Evolutionary conservation across 2,113 vertebrate species (phyloP).

Genomic region (Heterocephalus glaber): DNA sequence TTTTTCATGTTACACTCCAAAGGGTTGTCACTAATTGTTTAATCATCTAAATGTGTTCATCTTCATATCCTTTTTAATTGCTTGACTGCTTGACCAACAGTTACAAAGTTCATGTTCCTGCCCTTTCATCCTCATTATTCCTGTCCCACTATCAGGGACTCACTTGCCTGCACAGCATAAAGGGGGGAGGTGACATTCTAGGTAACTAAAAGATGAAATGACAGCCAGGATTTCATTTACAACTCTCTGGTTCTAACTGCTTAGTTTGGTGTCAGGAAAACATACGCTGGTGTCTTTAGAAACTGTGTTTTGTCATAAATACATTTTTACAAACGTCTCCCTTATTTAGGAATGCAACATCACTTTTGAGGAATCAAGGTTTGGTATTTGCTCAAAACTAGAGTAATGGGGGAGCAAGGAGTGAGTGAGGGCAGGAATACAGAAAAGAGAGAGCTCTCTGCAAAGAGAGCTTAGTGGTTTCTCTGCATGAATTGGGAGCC

Average conservation of each 20-base stretch:
- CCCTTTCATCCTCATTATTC: not conserved
- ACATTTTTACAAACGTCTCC: not conserved
- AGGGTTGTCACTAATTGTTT: not conserved
- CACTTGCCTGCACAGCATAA: not conserved
- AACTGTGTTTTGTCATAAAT: not conserved
- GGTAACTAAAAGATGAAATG: not conserved
- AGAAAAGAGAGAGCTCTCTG: not conserved
- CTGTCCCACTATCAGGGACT: not conserved
- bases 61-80: not conserved
- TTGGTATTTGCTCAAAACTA: not conserved
- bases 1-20: not conserved
- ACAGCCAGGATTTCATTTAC: not conserved
- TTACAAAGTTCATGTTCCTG: not conserved
- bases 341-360: not conserved
- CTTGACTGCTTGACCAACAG: not conserved
- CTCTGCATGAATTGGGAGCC: not conserved
- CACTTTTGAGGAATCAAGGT: not conserved
- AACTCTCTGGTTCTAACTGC: not conserved
- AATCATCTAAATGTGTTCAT: not conserved
- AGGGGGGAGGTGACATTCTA: fast-evolving
- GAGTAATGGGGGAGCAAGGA: not conserved
- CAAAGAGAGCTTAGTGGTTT: not conserved
- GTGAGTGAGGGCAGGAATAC: fast-evolving
- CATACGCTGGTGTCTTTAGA: not conserved
- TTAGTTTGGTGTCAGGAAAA: not conserved